These are phyloP conservation scores for Papilio machaon DNA, from an alignment of 1,140 invertebrate species.

Conservation along the genomic window DNA sequence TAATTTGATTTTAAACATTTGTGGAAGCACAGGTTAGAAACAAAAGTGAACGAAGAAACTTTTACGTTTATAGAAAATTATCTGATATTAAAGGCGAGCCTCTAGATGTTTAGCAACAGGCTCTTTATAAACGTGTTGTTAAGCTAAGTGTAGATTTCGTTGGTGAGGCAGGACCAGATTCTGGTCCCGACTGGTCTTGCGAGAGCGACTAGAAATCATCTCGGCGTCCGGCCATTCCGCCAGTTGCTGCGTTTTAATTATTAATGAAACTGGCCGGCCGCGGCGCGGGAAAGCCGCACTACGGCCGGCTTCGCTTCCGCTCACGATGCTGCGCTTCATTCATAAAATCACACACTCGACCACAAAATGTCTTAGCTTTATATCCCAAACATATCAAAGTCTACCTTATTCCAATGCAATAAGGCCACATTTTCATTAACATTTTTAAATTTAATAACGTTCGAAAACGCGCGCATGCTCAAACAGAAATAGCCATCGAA, in stretches of 20 bases:
- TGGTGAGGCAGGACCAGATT: conserved; percentile 44
- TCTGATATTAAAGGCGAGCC: neutral
- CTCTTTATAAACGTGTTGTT: neutral
- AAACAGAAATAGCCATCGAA: conserved; percentile 74
- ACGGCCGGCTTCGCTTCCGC: conserved; percentile 75
- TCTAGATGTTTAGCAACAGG: neutral
- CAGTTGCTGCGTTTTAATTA: conserved; percentile 78
- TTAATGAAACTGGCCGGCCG: conserved; percentile 78
- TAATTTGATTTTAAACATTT: neutral
- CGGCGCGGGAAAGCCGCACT: conserved; percentile 79
- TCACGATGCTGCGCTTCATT: conserved; percentile 79
- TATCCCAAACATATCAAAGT: conserved; percentile 44
- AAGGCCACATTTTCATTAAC: conserved; percentile 44
- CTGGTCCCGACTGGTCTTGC: conserved; percentile 46
- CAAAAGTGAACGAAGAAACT: neutral
- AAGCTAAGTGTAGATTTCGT: conserved; percentile 31
- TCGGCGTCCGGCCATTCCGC: conserved; percentile 76
- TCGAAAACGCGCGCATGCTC: conserved; percentile 13
- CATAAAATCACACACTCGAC: conserved; percentile 68
- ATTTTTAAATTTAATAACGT: conserved; percentile 4
- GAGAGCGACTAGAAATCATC: conserved; percentile 76
- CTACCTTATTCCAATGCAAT: conserved; percentile 47
- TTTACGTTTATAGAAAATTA: neutral
- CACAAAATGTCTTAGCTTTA: conserved; percentile 51
- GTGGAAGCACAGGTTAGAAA: neutral